These are phyloP conservation scores for Penaeus chinensis DNA, from an alignment of 1,140 invertebrate genomes.

Conservation along the genomic window DNA sequence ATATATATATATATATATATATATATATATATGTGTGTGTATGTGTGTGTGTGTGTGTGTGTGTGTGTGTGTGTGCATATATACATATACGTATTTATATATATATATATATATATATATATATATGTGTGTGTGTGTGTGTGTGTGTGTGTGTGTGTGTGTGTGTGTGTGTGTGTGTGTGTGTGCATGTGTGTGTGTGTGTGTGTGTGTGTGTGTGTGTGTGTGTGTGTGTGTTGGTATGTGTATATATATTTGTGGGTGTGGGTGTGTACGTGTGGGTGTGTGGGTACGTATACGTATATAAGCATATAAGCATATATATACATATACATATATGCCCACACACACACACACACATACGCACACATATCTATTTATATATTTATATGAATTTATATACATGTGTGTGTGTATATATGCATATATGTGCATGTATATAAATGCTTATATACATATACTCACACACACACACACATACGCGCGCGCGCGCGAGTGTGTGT, in stretches of 20 bases:
- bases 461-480: neutral
- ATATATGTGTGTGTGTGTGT: slow-evolving; percentile 5
- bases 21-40: neutral
- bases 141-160: neutral
- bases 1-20: slow-evolving; percentile 17
- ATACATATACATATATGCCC: too few species aligned
- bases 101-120: slow-evolving; percentile 6
- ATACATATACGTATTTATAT: slow-evolving; percentile 9
- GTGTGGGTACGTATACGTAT: too few species aligned
- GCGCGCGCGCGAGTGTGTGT: neutral
- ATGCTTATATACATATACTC: neutral
- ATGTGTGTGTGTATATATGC: neutral
- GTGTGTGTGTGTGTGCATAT: neutral
- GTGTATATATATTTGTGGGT: too few species aligned
- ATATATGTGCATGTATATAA: neutral
- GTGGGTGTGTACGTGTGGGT: too few species aligned
- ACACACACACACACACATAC: neutral
- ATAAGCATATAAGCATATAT: too few species aligned
- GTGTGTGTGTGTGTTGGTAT: too few species aligned
- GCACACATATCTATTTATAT: neutral
- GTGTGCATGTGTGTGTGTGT: neutral
- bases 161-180: neutral
- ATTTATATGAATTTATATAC: neutral
- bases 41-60: neutral
- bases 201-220: neutral